Percentiles rank a stretch among this genome's conserved stretches.
These are phyloP conservation scores for Petrocephalus zakoni DNA, from an alignment of 2,113 vertebrate species.

Conservation along the genomic window DNA sequence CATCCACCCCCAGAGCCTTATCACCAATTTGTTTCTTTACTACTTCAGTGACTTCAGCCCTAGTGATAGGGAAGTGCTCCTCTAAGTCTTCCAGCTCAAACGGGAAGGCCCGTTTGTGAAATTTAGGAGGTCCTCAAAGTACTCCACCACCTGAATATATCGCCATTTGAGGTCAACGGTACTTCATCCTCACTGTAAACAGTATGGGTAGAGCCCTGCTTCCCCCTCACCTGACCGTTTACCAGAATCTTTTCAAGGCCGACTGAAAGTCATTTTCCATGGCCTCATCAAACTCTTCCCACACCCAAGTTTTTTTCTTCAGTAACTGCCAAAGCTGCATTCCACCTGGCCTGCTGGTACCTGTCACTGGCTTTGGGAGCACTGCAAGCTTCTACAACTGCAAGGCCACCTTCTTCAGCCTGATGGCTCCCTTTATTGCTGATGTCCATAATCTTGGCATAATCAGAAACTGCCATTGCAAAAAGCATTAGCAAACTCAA, in stretches of 20 bases:
- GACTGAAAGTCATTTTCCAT: background rate
- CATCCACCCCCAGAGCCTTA: background rate
- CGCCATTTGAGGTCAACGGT: background rate
- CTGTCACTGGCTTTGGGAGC: background rate
- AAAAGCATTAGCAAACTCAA: background rate
- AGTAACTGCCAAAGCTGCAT: background rate
- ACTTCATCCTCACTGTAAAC: background rate
- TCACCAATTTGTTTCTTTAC: background rate
- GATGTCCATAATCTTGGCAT: background rate
- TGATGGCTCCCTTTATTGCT: background rate
- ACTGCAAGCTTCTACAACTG: background rate
- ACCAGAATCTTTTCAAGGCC: background rate
- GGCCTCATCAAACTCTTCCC: background rate
- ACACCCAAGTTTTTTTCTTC: background rate
- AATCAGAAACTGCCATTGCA: background rate
- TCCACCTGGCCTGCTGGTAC: background rate
- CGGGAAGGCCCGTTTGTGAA: background rate
- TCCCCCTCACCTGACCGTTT: background rate
- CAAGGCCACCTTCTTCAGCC: background rate
- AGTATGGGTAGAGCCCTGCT: background rate
- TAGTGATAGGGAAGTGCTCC: background rate
- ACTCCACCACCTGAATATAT: background rate
- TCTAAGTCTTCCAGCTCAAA: background rate
- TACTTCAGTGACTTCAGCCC: background rate
- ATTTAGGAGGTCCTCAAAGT: background rate